phyloP scores from a whole-genome alignment of 2,888 invertebrate species.

The Iselma pallidipennis region DNA sequence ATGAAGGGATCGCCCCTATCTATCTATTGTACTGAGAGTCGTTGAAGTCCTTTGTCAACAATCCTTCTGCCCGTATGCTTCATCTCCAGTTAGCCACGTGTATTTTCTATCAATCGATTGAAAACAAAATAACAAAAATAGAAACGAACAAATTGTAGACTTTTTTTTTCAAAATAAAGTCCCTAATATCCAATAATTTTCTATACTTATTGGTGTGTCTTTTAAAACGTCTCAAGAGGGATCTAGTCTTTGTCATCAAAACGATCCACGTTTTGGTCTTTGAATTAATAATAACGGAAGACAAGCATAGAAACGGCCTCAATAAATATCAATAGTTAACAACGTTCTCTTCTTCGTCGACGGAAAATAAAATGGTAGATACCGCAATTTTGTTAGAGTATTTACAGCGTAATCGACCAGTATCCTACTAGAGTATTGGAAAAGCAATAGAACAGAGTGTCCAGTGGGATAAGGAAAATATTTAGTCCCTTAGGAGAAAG shows the following conservation, averaged over 20 bases:
- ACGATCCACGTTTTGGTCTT: neutral
- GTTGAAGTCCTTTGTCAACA: conserved; percentile 34
- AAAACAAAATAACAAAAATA: neutral
- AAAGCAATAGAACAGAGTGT: conserved; percentile 50
- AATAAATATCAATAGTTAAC: conserved; percentile 24
- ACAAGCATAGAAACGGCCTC: neutral
- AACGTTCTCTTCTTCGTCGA: neutral
- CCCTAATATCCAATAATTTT: no score
- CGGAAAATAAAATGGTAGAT: conserved; percentile 20
- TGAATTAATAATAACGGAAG: neutral
- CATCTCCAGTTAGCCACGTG: conserved; percentile 11
- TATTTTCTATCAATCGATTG: conserved; percentile 12
- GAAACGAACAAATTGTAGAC: no score
- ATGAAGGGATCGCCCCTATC: conserved; percentile 41
- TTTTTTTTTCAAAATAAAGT: no score
- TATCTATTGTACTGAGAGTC: conserved; percentile 25
- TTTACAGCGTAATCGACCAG: conserved; percentile 44
- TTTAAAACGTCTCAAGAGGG: neutral
- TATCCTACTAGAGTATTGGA: conserved; percentile 40
- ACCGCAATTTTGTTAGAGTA: conserved; percentile 32
- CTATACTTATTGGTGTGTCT: neutral
- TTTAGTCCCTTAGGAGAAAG: conserved; percentile 46
- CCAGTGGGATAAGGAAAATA: conserved; percentile 51
- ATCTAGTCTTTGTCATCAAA: neutral
- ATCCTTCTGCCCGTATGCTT: conserved; percentile 18